These are phyloP conservation scores for Anagyrus pseudococci DNA, from an alignment of 2,888 invertebrate genomes.

Conservation along the genomic window DNA sequence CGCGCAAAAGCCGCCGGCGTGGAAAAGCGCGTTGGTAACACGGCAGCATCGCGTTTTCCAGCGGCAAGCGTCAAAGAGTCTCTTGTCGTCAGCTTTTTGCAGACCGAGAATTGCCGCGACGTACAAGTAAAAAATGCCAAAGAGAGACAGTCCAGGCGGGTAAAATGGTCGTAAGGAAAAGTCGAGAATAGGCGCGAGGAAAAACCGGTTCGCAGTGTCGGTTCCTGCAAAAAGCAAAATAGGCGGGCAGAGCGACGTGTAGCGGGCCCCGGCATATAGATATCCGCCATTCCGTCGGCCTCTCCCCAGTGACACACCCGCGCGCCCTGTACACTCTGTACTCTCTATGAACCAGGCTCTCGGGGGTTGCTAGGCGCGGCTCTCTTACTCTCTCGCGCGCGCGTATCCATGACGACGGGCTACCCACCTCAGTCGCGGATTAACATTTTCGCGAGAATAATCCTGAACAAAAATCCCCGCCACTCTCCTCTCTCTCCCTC, in stretches of 20 bases:
- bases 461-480: conserved; percentile 46
- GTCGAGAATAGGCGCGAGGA: background rate
- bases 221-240: too few species aligned
- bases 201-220: background rate
- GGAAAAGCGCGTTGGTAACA: too few species aligned
- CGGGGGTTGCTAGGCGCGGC: conserved; percentile 41
- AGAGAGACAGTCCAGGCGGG: too few species aligned
- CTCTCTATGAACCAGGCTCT: conserved; percentile 16
- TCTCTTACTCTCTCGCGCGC: background rate
- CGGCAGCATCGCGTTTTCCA: too few species aligned
- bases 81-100: too few species aligned
- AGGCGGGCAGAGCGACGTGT: conserved; percentile 8
- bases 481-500: conserved; percentile 38
- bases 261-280: too few species aligned
- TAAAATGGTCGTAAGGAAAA: conserved; percentile 13
- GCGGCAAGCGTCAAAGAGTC: too few species aligned
- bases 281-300: conserved; percentile 37
- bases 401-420: conserved; percentile 35
- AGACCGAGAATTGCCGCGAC: too few species aligned
- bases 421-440: conserved; percentile 46
- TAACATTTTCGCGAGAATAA: conserved; percentile 52
- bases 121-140: background rate
- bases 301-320: background rate
- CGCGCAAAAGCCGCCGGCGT: too few species aligned
- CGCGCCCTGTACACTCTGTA: too few species aligned